Evolutionary conservation across 2,888 invertebrate species (phyloP).

Genomic region (Theodoxus fluviatilis): DNA sequence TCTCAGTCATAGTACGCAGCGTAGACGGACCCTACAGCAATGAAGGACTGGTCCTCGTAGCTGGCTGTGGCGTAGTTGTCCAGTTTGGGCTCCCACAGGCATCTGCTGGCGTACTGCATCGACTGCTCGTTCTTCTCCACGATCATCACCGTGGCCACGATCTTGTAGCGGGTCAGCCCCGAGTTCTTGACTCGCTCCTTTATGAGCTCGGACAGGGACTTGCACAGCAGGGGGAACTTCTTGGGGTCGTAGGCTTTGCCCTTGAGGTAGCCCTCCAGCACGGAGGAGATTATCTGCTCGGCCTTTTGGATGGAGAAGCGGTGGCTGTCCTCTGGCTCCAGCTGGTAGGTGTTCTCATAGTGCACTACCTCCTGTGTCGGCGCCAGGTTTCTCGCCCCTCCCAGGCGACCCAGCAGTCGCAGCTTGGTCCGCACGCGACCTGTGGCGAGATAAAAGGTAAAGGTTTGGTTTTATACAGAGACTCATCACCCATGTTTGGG

Average conservation of each 20-base stretch:
- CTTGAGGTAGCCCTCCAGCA: conserved; percentile 44
- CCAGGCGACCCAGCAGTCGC: too few relatives aligned
- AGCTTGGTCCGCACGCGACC: too few relatives aligned
- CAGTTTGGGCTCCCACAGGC: conserved; percentile 45
- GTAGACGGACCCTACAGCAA: conserved; percentile 48
- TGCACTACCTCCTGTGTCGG: conserved; percentile 26
- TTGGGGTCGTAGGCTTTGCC: conserved; percentile 46
- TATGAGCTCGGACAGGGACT: conserved; percentile 49
- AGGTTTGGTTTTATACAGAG: too few relatives aligned
- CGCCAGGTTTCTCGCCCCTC: too few relatives aligned
- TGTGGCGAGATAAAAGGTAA: too few relatives aligned
- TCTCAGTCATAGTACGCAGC: conserved; percentile 46
- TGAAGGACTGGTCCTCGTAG: conserved; percentile 43
- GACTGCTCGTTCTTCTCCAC: conserved; percentile 47
- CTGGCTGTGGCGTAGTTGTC: conserved; percentile 50
- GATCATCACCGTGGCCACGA: conserved; percentile 46
- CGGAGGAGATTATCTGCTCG: conserved; percentile 42
- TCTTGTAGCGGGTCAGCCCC: conserved; percentile 46
- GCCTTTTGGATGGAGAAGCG: conserved; percentile 41
- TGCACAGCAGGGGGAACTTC: conserved; percentile 45
- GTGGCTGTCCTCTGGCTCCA: conserved; percentile 38
- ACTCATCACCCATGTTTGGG: too few relatives aligned
- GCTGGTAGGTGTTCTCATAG: conserved; percentile 47
- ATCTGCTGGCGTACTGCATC: conserved; percentile 43
- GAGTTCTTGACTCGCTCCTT: conserved; percentile 48